Conservation (phyloP, 2,797 vertebrate species). For the Distichodus sexfasciatus region DNA sequence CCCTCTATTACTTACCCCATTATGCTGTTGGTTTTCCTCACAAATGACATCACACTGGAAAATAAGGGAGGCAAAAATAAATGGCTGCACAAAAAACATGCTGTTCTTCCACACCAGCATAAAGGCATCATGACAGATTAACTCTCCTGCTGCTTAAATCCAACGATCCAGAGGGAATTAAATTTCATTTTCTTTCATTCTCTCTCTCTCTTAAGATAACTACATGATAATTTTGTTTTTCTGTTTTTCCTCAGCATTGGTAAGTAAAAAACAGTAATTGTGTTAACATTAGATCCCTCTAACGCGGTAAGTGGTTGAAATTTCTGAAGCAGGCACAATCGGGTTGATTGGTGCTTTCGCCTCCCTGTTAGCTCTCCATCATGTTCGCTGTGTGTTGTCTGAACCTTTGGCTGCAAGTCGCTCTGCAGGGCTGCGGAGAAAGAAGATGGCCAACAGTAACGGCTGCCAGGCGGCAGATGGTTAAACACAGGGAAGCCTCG, state of each 20-base stretch:
- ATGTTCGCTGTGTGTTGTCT: slow-evolving; percentile 22
- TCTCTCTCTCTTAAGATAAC: too few relatives aligned
- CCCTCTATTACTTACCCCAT: slow-evolving; percentile 42
- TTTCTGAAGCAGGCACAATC: slow-evolving; percentile 11
- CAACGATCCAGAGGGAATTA: background rate
- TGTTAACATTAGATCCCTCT: slow-evolving; percentile 3
- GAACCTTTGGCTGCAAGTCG: slow-evolving; percentile 36
- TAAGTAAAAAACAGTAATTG: background rate
- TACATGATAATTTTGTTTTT: too few relatives aligned
- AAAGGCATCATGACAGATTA: slow-evolving; percentile 20
- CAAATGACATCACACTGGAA: slow-evolving; percentile 21
- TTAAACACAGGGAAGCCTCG: slow-evolving; percentile 49
- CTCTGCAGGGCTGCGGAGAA: slow-evolving; percentile 22
- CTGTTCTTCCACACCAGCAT: slow-evolving; percentile 3
- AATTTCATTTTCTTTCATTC: background rate
- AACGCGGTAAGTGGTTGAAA: slow-evolving; percentile 9
- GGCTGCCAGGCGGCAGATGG: slow-evolving; percentile 59
- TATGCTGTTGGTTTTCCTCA: slow-evolving; percentile 41
- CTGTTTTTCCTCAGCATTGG: background rate
- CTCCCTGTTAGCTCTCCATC: slow-evolving; percentile 25
- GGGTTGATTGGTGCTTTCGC: slow-evolving; percentile 27
- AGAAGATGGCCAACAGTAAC: slow-evolving; percentile 38
- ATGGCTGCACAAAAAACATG: background rate
- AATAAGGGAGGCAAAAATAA: slow-evolving; percentile 7
- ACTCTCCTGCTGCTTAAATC: background rate